Conservation (phyloP, 2,888 invertebrate genomes). For the Biston stratarius region DNA sequence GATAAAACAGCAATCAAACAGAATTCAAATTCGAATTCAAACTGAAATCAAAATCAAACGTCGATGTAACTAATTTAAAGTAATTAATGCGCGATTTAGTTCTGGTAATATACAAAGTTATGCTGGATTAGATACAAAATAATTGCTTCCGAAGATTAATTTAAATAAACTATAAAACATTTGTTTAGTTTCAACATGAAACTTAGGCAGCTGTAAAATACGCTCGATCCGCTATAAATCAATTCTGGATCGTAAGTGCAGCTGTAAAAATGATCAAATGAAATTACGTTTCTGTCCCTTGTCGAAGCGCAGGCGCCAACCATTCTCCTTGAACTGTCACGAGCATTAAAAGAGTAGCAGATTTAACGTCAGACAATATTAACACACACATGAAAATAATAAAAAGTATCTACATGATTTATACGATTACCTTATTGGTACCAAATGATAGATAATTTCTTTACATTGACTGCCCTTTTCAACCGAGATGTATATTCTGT, state of each 20-base stretch:
- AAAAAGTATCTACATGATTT: too few species aligned
- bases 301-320: constrained; percentile 57
- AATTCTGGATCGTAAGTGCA: constrained; percentile 64
- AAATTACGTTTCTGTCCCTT: constrained; percentile 59
- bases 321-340: constrained; percentile 72
- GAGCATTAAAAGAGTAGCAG: constrained; percentile 65
- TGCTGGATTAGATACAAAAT: background rate
- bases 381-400: too few species aligned
- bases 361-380: constrained; percentile 69
- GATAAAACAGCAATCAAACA: too few species aligned
- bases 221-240: constrained; percentile 58
- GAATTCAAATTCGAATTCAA: too few species aligned
- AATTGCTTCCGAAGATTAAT: constrained; percentile 10
- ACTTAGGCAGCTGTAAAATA: constrained; percentile 40
- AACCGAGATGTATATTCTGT: too few species aligned
- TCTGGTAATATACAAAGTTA: too few species aligned
- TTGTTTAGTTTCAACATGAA: constrained; percentile 18
- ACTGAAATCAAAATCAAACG: too few species aligned
- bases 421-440: too few species aligned
- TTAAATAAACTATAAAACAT: constrained; percentile 8
- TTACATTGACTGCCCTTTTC: background rate
- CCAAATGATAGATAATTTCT: too few species aligned
- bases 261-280: constrained; percentile 78
- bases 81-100: too few species aligned
- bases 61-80: too few species aligned